Conservation (phyloP, 2,888 invertebrate genomes). For the Tiliacea citrago region DNA sequence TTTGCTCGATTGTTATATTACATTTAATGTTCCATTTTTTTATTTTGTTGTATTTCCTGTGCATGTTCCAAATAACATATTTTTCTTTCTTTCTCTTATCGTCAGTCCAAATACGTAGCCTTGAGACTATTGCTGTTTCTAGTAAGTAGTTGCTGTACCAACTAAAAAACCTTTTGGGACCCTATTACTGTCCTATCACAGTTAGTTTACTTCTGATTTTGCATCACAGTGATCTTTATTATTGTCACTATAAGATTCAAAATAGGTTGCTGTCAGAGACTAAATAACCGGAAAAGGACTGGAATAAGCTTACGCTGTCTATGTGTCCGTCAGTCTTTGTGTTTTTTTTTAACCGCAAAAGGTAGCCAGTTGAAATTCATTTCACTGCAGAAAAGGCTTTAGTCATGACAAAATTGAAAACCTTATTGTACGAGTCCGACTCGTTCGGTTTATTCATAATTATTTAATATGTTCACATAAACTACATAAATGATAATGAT, state of each 20-base stretch:
- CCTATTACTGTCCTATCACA: not conserved
- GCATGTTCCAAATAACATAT: too few relatives aligned
- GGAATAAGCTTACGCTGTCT: not conserved
- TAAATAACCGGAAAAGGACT: not conserved
- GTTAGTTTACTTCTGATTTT: not conserved
- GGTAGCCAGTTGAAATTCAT: not conserved
- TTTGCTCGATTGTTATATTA: too few relatives aligned
- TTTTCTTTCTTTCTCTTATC: not conserved
- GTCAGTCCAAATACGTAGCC: not conserved
- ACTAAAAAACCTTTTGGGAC: not conserved
- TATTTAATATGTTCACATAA: not conserved
- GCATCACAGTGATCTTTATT: not conserved
- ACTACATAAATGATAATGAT: not conserved
- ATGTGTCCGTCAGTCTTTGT: not conserved
- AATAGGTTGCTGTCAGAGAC: not conserved
- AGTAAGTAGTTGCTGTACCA: not conserved
- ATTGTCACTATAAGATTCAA: not conserved
- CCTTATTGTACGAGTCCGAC: not conserved
- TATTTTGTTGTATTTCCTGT: too few relatives aligned
- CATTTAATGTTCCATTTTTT: too few relatives aligned
- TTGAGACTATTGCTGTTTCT: not conserved
- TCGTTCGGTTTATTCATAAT: not conserved
- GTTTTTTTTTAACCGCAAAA: not conserved
- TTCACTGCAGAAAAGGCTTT: not conserved
- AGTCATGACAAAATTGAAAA: not conserved